Base-by-base conservation (phyloP, 1,140 invertebrate genomes). In the Atopsyche davidsoni region DNA sequence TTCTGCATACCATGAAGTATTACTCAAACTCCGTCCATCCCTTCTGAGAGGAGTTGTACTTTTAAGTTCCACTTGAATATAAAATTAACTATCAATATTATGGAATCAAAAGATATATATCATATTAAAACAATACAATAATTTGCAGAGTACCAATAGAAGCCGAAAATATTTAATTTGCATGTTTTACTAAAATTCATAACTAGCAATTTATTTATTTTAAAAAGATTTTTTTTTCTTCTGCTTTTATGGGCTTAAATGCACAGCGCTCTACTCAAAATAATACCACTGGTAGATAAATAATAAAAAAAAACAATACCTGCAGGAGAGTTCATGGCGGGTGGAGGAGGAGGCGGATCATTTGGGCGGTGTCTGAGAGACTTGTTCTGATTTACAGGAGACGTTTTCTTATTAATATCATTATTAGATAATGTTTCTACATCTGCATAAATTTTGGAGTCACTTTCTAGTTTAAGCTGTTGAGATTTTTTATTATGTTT, bases 1-100 rank as follows among this genome's bases (percentile, higher is more conserved):
- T 51, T 77, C 75, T 0, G 73, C 67, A 57, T 76, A 77, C 75
- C 75, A 77, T 10, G 74, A 75, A 6, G 69, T 68, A 24, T 62
- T 57, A 19, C 51, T 60, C 10, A 19, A 13, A 24, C 21, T 34
- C 10, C 58, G 57, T 51, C 53, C 43, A 23, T 51, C 48, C 24
- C 45, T 53, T 47, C 53, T 58, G 36, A 22, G 38, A 17, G 19
- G 14, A 7, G 41, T 45, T 28, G 40, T 18, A 22, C 24, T 53
- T 31, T 46, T 53, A 6, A 28, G 9, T 24, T 53, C 51, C 40
- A 16, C 31, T 36, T n/a, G n/a, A 49, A 48, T 18, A 24, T 18
- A 21, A 2, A 16, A 28, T 16, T n/a, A n/a, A n/a, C n/a, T n/a
- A n/a, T n/a, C n/a, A 28, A 48, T 25, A n/a, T 40, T 48, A 21